Evolutionary conservation across 2,797 vertebrate genomes (phyloP), one percentile per base, ranked within the genome.

Genomic region (Darevskia mixta): DNA sequence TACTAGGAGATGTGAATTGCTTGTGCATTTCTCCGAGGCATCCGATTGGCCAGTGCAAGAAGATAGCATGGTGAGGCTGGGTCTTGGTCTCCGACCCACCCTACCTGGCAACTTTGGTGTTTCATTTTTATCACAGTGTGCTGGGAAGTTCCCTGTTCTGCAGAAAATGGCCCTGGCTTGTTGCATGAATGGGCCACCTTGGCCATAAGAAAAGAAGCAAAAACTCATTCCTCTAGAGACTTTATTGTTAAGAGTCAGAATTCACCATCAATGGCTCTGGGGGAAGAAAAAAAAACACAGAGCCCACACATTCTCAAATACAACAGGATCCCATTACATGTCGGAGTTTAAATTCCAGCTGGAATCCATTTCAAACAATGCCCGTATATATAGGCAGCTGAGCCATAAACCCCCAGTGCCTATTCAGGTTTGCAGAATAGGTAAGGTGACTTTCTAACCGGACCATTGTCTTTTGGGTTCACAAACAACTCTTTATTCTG

Each of bases 221-320:
- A 81, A 85, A 81, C 83, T 76, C 78, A 83, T 92, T 95, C 77
- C 82, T 94, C 95, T 95, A 94, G 82, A 86, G 49, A 94, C 80
- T 96, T 96, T 96, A 95, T 95, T 96, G 88, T 94, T 94, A 94
- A 88, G 88, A 93, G 91, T 90, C 91, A 88, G 92, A 90, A 85
- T 89, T 83, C 92, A 85, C 86, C 86, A 85, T 78, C 73, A 38
- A 77, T 32, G 76, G 78, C 82, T 87, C 82, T 78, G 89, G 82
- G 89, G 83, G 80, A 66, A 35, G 80, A 79, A 87, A 84, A 49
- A 55, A 55, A 15, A 1, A 55, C 49, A 61, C 86, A 87, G 89
- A 90, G 86, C 82, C 45, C 86, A 80, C 71, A 87, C 77, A 90
- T 90, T 87, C 77, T 79, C 86, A 90, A 75, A 75, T 83, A 90